Percentiles rank a stretch among this genome's conserved stretches.
These are phyloP conservation scores for Nemoura dubitans DNA, from an alignment of 2,888 invertebrate genomes.

Conservation along the genomic window DNA sequence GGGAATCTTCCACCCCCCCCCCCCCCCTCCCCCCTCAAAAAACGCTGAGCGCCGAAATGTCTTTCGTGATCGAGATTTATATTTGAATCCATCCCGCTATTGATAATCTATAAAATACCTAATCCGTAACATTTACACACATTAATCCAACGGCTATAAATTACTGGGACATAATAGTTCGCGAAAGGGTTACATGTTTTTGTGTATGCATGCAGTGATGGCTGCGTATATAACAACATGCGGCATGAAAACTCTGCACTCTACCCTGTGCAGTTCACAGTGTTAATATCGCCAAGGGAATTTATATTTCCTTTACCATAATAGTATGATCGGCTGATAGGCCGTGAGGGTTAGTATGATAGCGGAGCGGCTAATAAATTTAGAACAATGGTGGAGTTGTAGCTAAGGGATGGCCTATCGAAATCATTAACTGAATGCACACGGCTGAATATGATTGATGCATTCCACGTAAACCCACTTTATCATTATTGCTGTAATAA, in stretches of 20 bases:
- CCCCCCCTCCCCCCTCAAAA: neutral
- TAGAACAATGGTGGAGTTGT: neutral
- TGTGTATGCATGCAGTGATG: neutral
- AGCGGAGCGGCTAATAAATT: neutral
- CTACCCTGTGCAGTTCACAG: neutral
- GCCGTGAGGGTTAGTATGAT: neutral
- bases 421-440: neutral
- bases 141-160: neutral
- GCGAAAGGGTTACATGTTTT: neutral
- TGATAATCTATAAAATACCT: neutral
- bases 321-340: neutral
- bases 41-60: neutral
- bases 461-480: neutral
- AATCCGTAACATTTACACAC: neutral
- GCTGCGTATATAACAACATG: neutral
- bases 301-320: neutral
- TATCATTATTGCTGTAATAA: neutral
- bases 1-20: neutral
- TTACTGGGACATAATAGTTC: neutral
- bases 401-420: neutral
- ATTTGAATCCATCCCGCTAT: neutral
- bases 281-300: neutral
- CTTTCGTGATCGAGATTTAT: neutral
- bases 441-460: neutral
- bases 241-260: neutral